Conservation (phyloP, 2,888 invertebrate genomes). For the Folsomia manolachei region DNA sequence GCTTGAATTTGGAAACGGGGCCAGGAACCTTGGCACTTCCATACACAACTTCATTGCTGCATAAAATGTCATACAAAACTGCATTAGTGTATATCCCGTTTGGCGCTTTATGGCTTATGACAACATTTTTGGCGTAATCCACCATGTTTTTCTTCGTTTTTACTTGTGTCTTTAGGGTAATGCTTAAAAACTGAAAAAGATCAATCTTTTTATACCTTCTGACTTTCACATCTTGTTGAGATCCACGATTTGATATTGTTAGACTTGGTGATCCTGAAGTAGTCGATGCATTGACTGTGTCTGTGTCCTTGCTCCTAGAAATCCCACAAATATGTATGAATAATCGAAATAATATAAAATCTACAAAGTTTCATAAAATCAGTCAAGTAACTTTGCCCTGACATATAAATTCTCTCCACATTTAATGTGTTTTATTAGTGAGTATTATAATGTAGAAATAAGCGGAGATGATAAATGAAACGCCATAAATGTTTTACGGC, state of each 20-base stretch:
- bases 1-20: constrained; percentile 84
- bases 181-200: too few species aligned
- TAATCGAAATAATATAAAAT: too few species aligned
- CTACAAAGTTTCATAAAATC: too few species aligned
- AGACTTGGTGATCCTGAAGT: constrained; percentile 1
- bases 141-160: too few species aligned
- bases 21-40: constrained; percentile 59
- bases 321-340: not conserved
- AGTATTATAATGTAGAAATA: too few species aligned
- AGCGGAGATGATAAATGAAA: too few species aligned
- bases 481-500: too few species aligned
- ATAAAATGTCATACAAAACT: not conserved
- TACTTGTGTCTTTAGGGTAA: not conserved
- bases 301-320: constrained; percentile 1
- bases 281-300: not conserved
- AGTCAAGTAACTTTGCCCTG: too few species aligned
- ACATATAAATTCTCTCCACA: too few species aligned
- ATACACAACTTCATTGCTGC: not conserved
- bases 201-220: constrained; percentile 11
- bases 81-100: not conserved
- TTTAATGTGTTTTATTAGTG: too few species aligned
- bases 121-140: too few species aligned
- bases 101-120: too few species aligned
- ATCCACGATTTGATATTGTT: constrained; percentile 11
- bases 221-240: constrained; percentile 12